Base-by-base conservation (phyloP, 2,113 vertebrate genomes). In the Nyctereutes procyonoides region DNA sequence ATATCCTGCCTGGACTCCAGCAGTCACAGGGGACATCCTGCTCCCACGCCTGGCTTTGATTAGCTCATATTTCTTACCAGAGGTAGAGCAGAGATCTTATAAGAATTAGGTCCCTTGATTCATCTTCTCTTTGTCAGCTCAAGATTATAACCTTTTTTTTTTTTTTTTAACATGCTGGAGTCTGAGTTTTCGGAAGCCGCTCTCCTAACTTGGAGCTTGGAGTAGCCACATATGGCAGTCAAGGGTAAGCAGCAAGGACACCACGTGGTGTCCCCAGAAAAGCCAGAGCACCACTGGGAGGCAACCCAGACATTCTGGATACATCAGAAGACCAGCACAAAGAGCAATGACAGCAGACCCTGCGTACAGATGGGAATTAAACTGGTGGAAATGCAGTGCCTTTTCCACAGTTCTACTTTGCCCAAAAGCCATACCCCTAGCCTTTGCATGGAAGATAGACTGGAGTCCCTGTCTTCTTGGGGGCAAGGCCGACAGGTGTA, bases 11-110 rank as follows among this genome's bases (percentile, higher is more conserved):
- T 55, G 55, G 32, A 95, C 88, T 93, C 83, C 17, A 82, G 60
- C 38, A 4, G 48, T 85, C 93, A 6, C 8, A 63, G 80, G 32
- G 90, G 63, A 97, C 74, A 98, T 93, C 43, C 97, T 95, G 89
- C 73, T 98, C 2, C 94, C 60, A 96, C 62, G 91, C 77, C 86
- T 51, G 71, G 32, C 84, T 97, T 96, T 71, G 81, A 94, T 96
- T 55, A 81, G 88, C 74, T 77, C 93, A 19, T 8, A 87, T 80
- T 96, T 90, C 63, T 96, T 81, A 94, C 56, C 43, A 84, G 81
- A 83, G 38, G 2, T 15, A 67, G 35, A 79, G 35, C 17, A 96
- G 96, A 71, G 77, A 71, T 71, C 74, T 95, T 93, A 65, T 0
- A 87, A 76, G 92, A 98, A 93, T 19, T 77, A 93, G 51, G 30